Evolutionary conservation across 2,888 invertebrate genomes (phyloP), one percentile per base, ranked within the genome.

Genomic region (Sarcophaga variegata): DNA sequence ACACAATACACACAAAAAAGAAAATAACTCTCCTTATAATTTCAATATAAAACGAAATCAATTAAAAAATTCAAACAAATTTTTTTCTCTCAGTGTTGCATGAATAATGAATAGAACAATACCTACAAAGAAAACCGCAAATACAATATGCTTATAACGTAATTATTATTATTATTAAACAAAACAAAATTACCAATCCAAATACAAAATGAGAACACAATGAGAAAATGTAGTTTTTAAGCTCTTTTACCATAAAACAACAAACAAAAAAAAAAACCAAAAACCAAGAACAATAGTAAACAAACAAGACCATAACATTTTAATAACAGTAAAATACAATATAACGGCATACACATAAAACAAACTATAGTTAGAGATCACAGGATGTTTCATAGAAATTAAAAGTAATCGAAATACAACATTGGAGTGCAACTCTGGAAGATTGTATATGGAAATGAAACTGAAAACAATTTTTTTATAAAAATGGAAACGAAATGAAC

Each of bases 11-110:
- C 22, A 22, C 1, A 67, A 47, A 81, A 11, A 0, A 37, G 10
- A 37, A 37, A 37, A 37, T 37, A 37, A 37, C 37, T 37, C 10
- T 60, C 11, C 60, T 69, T 60, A 37, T 37, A 37, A 37, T 69
- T 62, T 60, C 72, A 45, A 75, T 69, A 75, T 49, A 74, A 27
- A 49, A 17, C 74, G 25, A 54, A 66, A 75, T 67, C 69, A 79
- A 76, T 74, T 47, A n/a, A 45, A 59, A 70, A 6, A 71, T 66
- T 76, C 22, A n/a, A 72, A 70, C 60, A 74, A 79, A 63, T 70
- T 86, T 79, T 82, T 78, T 83, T 83, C 83, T 87, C 84, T 87
- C 87, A 87, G 71, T 87, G 87, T 87, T 83, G 86, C 86, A 86
- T 86, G 86, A 84, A 69, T 77, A 83, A 66, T 64, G 69, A 85